A percentile compares a stretch with the other conserved stretches of the same genome.
phyloP scores from a whole-genome alignment of 1,140 invertebrate species.

The Drosophila burlai region DNA sequence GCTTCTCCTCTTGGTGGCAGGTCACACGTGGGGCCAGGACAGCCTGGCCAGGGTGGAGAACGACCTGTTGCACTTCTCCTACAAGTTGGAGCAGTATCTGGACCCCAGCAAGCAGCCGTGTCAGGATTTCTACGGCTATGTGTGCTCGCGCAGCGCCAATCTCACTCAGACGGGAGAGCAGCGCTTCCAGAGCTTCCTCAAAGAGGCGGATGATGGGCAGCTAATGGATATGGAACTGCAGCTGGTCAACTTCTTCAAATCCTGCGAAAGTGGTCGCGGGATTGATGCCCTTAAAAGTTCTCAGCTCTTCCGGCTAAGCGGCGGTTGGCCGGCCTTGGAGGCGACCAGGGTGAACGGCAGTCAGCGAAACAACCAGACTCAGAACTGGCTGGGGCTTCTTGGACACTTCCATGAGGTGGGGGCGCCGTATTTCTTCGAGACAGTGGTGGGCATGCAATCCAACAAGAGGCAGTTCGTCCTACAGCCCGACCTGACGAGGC shows the following conservation, averaged over 20 bases:
- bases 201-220: slow-evolving; percentile 40
- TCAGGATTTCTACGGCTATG: slow-evolving; percentile 75
- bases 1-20: slow-evolving; percentile 19
- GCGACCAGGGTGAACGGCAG: slow-evolving; percentile 10
- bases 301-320: slow-evolving; percentile 58
- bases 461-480: slow-evolving; percentile 67
- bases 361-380: slow-evolving; percentile 25
- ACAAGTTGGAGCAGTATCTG: slow-evolving; percentile 67
- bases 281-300: slow-evolving; percentile 57
- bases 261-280: slow-evolving; percentile 61
- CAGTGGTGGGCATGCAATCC: slow-evolving; percentile 65
- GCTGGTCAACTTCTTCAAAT: slow-evolving; percentile 73
- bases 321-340: slow-evolving; percentile 77
- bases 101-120: slow-evolving; percentile 62
- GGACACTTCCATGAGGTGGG: slow-evolving; percentile 73
- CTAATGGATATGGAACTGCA: slow-evolving; percentile 72
- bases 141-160: slow-evolving; percentile 61
- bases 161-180: slow-evolving; percentile 58
- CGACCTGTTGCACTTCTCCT: slow-evolving; percentile 67
- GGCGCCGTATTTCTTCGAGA: slow-evolving; percentile 68
- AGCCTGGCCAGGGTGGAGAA: slow-evolving; percentile 40
- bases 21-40: background rate
- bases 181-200: slow-evolving; percentile 67
- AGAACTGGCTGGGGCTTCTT: slow-evolving; percentile 62
- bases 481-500: slow-evolving; percentile 56